A percentile compares a stretch with the other conserved stretches of the same genome.
These are phyloP conservation scores for Gymnothorax javanicus DNA, from an alignment of 2,797 vertebrate species.

Conservation along the genomic window DNA sequence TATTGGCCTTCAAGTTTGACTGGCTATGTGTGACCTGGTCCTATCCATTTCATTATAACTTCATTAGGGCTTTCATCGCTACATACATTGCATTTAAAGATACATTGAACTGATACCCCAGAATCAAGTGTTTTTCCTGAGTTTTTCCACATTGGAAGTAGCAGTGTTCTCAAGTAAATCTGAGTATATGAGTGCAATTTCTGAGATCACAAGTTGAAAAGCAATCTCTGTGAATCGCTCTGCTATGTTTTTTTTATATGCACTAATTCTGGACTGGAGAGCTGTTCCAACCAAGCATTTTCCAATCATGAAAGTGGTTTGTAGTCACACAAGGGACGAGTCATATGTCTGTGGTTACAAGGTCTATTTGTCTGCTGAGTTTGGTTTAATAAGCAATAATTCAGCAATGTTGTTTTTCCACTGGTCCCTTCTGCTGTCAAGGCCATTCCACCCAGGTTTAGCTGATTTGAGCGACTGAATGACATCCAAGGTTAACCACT, in stretches of 20 bases:
- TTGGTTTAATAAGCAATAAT: not conserved
- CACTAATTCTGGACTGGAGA: not conserved
- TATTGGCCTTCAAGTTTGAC: not conserved
- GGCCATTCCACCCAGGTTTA: not conserved
- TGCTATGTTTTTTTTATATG: not conserved
- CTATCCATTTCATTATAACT: not conserved
- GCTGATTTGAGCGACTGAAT: not conserved
- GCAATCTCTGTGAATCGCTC: not conserved
- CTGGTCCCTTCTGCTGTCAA: not conserved
- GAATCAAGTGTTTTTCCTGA: not conserved
- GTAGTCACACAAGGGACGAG: not conserved
- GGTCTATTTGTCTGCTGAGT: not conserved
- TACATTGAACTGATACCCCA: not conserved
- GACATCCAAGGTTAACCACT: conserved; percentile 17
- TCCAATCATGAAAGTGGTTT: not conserved
- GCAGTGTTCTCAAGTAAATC: not conserved
- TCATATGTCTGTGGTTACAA: not conserved
- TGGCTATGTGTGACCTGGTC: no score
- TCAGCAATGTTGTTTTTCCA: not conserved
- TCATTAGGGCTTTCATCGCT: not conserved
- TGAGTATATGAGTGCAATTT: not conserved
- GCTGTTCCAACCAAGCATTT: not conserved
- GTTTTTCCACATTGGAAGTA: not conserved
- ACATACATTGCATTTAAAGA: not conserved
- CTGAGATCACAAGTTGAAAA: not conserved